Conservation (phyloP, 2,113 vertebrate species). For the Ivindomyrus marchei region DNA sequence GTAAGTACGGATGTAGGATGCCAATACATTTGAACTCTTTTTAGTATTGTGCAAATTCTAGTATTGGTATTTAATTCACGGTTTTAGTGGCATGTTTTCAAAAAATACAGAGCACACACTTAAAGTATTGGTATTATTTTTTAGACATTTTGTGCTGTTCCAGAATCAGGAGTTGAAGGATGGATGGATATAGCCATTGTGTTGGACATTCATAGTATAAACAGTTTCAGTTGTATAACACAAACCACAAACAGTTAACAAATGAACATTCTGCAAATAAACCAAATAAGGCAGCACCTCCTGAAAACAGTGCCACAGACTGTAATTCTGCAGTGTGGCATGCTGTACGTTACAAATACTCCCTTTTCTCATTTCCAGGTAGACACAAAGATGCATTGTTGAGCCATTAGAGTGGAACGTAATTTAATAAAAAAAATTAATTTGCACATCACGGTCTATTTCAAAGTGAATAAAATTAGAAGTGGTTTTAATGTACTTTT, state of each 20-base stretch:
- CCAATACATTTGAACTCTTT: background rate
- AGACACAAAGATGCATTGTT: background rate
- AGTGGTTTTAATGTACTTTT: background rate
- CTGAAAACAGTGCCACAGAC: background rate
- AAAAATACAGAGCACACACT: background rate
- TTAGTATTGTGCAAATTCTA: background rate
- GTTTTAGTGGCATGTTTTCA: background rate
- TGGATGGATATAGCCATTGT: background rate
- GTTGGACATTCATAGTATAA: background rate
- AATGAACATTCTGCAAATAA: background rate
- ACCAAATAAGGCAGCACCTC: no score
- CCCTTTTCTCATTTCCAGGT: background rate
- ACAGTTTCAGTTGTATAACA: background rate
- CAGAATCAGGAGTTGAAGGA: background rate
- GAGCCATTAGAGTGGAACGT: background rate
- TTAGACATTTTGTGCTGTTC: background rate
- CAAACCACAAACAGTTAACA: background rate
- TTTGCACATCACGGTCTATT: background rate
- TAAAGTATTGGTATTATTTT: background rate
- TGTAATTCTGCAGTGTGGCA: background rate
- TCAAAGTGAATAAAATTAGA: background rate
- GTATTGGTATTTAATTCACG: background rate
- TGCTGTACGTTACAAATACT: background rate
- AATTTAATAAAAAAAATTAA: background rate
- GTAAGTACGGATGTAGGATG: background rate